phyloP scores from a whole-genome alignment of 2,797 vertebrate species.

The Saguinus oedipus region DNA sequence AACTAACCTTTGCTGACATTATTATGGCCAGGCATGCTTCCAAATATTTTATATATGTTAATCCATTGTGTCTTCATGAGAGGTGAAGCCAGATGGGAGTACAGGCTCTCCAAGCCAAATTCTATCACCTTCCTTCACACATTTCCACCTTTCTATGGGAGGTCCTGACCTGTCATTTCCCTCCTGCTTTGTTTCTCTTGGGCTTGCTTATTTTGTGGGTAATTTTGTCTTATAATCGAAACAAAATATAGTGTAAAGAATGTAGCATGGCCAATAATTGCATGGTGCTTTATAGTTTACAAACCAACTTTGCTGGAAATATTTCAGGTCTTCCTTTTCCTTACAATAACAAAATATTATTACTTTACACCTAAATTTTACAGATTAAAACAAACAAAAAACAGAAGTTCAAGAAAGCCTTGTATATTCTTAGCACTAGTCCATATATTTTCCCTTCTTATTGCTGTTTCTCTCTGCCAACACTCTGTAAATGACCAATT shows the following conservation, averaged over 20 bases:
- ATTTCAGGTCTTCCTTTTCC: neutral
- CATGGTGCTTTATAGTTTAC: neutral
- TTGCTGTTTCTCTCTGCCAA: neutral
- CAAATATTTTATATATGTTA: neutral
- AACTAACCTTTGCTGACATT: neutral
- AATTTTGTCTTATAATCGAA: neutral
- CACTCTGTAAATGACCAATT: neutral
- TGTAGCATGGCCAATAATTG: neutral
- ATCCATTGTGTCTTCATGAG: neutral
- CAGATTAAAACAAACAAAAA: neutral
- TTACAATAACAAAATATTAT: neutral
- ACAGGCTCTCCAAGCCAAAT: neutral
- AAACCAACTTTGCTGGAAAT: neutral
- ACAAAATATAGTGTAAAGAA: neutral
- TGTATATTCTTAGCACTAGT: too few species aligned
- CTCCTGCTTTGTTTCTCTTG: neutral
- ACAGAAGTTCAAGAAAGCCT: neutral
- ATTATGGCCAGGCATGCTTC: neutral
- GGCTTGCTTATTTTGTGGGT: neutral
- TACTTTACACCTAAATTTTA: neutral
- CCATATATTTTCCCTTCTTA: neutral
- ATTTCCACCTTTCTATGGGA: fast-evolving
- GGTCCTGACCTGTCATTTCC: neutral
- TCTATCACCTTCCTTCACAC: neutral
- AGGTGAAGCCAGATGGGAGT: neutral